Evolutionary conservation across 2,113 vertebrate genomes (phyloP), one percentile per base, ranked within the genome.

Genomic region (Oncorhynchus kisutch): DNA sequence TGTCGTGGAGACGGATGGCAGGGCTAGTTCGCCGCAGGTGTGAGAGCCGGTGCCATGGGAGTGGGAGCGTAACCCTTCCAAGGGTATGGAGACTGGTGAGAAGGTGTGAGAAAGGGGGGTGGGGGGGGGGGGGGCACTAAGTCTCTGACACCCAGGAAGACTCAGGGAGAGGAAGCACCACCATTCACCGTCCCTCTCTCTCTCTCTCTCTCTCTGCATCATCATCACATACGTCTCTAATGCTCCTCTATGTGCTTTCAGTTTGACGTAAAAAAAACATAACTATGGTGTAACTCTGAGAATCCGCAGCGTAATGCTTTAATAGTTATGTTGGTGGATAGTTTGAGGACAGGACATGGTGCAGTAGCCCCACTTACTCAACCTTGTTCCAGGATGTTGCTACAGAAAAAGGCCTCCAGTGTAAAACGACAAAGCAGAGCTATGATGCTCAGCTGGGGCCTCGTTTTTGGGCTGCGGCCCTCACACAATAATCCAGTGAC

Each of bases 1-100:
- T 78, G 77, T 74, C 64, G 64, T 60, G 59, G 70, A 70, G 75
- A 76, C 60, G 57, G 71, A 80, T 74, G 64, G 29, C 78, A 73
- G 76, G 78, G 68, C 34, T 69, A 65, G 67, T 77, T 81, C 76
- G 81, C 71, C 29, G 75, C 78, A 82, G 80, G 82, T 82, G 84
- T 71, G 79, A 16, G 69, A 67, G 31, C 76, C 18, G 62, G 39
- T 69, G 9, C 79, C 3, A 69, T 65, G 77, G 79, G 70, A 76
- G 60, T 67, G 62, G 62, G 59, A 59, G 16, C 67, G 25, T 45
- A 80, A 67, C n/a, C 67, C 48, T 79, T 80, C 70, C 57, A 27
- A 54, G 51, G 72, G 73, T 73, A n/a, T 67, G n/a, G 9, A 7
- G 6, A 16, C 39, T 57, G 29, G 64, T 27, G 54, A 34, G 62